phyloP scores from a whole-genome alignment of 2,113 vertebrate species.

The Gambusia holbrooki region DNA sequence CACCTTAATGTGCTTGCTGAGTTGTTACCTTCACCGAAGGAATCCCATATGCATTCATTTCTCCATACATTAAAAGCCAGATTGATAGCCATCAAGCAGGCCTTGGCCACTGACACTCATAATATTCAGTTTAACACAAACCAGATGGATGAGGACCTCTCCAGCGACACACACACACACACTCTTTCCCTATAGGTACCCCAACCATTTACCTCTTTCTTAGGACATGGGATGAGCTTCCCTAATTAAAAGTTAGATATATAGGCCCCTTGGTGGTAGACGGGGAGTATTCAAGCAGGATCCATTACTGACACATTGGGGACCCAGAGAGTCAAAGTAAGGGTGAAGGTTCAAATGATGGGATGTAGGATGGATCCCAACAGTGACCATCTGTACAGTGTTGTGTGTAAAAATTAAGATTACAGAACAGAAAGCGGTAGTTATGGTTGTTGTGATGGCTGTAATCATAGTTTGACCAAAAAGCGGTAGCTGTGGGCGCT shows the following conservation, averaged over 20 bases:
- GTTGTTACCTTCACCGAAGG: constrained; percentile 86
- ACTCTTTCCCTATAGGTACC: constrained; percentile 9
- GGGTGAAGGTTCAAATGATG: constrained; percentile 58
- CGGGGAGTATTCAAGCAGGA: constrained; percentile 49
- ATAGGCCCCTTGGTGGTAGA: constrained; percentile 50
- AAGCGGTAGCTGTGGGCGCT: constrained; percentile 56
- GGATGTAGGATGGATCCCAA: not conserved
- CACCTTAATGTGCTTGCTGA: constrained; percentile 88
- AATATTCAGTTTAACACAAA: constrained; percentile 79
- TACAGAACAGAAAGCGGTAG: constrained; percentile 14
- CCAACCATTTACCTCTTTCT: constrained; percentile 25
- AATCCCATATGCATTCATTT: constrained; percentile 56
- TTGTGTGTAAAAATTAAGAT: constrained; percentile 35
- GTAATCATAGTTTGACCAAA: constrained; percentile 22
- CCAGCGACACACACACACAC: constrained; percentile 39
- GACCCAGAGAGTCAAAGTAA: constrained; percentile 53
- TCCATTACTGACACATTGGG: constrained; percentile 65
- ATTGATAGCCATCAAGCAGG: constrained; percentile 78
- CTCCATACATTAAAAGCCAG: constrained; percentile 71
- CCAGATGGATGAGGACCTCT: constrained; percentile 74
- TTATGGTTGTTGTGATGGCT: constrained; percentile 5
- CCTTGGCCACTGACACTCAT: constrained; percentile 74
- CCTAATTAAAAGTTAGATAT: constrained; percentile 80
- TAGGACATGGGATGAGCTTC: constrained; percentile 68
- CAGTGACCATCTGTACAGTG: constrained; percentile 12